Evolutionary conservation across 2,888 invertebrate genomes (phyloP).

Genomic region (Lycophotia porphyrea): DNA sequence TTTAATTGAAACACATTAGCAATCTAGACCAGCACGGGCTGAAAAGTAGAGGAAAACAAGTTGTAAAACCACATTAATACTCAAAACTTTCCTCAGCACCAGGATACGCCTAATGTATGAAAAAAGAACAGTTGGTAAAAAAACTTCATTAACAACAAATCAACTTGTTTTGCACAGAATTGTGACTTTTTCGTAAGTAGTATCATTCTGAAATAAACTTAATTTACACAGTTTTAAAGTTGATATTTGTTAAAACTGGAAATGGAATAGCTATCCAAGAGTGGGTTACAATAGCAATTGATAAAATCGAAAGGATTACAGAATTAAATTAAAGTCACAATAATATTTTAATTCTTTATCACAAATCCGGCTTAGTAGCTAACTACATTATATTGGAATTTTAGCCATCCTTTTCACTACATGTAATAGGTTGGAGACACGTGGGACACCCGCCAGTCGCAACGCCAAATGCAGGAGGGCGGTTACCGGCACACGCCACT

Average conservation of each 20-base stretch:
- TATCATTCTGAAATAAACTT: neutral
- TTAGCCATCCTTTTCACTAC: constrained; percentile 76
- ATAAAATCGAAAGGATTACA: constrained; percentile 3
- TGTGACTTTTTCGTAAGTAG: neutral
- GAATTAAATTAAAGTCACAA: constrained; percentile 14
- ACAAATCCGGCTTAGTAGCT: constrained; percentile 7
- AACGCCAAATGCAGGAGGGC: constrained; percentile 83
- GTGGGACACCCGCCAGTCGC: constrained; percentile 83
- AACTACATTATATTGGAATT: neutral
- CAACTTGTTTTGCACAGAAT: neutral
- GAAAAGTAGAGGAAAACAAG: too few relatives aligned
- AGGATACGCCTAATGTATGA: neutral
- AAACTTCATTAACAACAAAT: neutral
- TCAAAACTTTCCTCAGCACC: too few relatives aligned
- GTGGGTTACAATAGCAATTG: neutral
- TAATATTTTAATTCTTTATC: constrained; percentile 10
- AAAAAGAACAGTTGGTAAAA: neutral
- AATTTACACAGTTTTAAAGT: neutral
- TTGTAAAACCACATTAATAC: too few relatives aligned
- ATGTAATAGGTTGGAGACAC: constrained; percentile 81
- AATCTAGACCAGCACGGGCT: too few relatives aligned
- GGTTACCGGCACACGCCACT: constrained; percentile 80
- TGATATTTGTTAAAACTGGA: neutral
- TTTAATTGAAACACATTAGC: too few relatives aligned
- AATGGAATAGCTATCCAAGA: neutral